phyloP scores from a whole-genome alignment of 53 echinoderm and acorn worm species.

The Zoroaster sp. region DNA sequence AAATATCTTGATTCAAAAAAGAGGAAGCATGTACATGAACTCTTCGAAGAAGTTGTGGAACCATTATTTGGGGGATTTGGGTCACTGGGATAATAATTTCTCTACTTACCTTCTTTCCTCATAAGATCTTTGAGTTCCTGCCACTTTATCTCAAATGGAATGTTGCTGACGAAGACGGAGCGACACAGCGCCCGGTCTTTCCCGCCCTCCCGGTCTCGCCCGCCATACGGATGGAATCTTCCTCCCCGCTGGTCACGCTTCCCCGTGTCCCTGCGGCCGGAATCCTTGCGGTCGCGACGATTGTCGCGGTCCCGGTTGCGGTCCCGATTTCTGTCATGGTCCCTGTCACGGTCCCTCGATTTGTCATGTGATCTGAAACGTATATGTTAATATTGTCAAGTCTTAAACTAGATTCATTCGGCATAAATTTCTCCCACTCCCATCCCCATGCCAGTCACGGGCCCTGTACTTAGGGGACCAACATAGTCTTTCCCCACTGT shows the following conservation, averaged over 20 bases:
- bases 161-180: constrained; percentile 90
- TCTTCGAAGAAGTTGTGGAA: too few species aligned
- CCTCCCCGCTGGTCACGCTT: constrained; percentile 37
- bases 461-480: too few species aligned
- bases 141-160: constrained; percentile 93
- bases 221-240: constrained; percentile 52
- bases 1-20: too few species aligned
- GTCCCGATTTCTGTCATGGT: constrained; percentile 49
- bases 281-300: constrained; percentile 41
- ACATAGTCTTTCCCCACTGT: too few species aligned
- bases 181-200: constrained; percentile 31
- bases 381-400: not conserved
- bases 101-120: constrained; percentile 75
- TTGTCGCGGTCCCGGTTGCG: constrained; percentile 52
- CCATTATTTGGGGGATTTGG: too few species aligned
- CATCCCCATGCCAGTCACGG: too few species aligned
- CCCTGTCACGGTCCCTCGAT: constrained; percentile 39
- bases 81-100: too few species aligned
- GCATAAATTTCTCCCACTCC: not conserved
- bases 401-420: not conserved
- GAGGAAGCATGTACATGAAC: too few species aligned
- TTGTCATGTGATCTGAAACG: constrained; percentile 12
- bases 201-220: constrained; percentile 26
- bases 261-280: constrained; percentile 13
- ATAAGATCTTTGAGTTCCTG: constrained; percentile 83